phyloP scores from a whole-genome alignment of 1,140 invertebrate species.

The Euschistus heros region DNA sequence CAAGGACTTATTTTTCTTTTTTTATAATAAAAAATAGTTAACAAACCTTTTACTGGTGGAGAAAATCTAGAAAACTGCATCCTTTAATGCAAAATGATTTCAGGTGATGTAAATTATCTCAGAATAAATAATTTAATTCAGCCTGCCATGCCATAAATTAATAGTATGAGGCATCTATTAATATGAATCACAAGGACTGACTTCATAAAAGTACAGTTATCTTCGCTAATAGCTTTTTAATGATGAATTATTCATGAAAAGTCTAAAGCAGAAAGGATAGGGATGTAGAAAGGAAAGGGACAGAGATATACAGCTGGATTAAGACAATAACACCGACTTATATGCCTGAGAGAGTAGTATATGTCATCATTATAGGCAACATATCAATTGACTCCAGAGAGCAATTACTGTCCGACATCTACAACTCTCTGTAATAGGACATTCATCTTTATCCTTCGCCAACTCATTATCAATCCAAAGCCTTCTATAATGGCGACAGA shows the following conservation, averaged over 20 bases:
- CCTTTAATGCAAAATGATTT: too few relatives aligned
- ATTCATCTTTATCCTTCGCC: constrained; percentile 14
- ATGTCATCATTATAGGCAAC: constrained; percentile 11
- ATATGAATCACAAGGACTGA: not conserved
- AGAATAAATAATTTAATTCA: too few relatives aligned
- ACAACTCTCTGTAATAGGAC: constrained; percentile 2
- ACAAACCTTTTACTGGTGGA: too few relatives aligned
- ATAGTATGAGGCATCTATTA: not conserved
- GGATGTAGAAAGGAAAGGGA: not conserved
- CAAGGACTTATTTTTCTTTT: too few relatives aligned
- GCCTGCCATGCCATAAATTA: too few relatives aligned
- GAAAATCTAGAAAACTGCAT: too few relatives aligned
- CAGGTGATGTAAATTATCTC: too few relatives aligned
- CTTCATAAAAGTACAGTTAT: not conserved
- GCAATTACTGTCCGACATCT: not conserved
- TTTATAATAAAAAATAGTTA: too few relatives aligned
- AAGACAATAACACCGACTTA: constrained; percentile 6
- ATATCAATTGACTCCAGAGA: constrained; percentile 1
- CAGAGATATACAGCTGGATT: not conserved
- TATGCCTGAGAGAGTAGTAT: not conserved
- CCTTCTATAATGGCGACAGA: too few relatives aligned
- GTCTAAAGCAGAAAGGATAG: not conserved
- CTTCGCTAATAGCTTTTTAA: not conserved
- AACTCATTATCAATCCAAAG: not conserved
- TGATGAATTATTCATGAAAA: constrained; percentile 5